Evolutionary conservation across 1,140 invertebrate species (phyloP), one percentile per base, ranked within the genome.

Genomic region (Leptopilina clavipes): DNA sequence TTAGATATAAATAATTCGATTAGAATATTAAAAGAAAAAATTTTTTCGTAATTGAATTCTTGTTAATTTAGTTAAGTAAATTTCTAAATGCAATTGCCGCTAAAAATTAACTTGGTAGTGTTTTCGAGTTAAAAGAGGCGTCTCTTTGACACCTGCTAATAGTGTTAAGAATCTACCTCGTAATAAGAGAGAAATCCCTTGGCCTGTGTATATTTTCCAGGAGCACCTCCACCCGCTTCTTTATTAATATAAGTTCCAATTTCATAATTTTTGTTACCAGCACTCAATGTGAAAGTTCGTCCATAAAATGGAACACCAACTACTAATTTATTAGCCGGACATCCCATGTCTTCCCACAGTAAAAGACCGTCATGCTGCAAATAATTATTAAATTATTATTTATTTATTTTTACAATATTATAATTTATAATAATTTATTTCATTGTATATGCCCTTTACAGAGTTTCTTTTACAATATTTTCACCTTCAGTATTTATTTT

Each of bases 281-380:
- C 91, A 72, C 93, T 94, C 14, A 98, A 88, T 1, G 95, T 97
- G 84, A 94, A 98, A 3, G 94, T 95, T 70, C 95, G 93, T 0
- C 96, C 96, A 83, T 97, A 97, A 86, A 96, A 96, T 0, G 96
- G 95, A 44, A 97, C 92, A 11, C 97, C 97, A 19, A 98, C 94
- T 0, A 98, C 93, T 17, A 98, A 90, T 88, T 98, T 98, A 82
- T 97, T 94, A 6, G 94, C 93, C 0, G 96, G 94, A 82, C 96
- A 96, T 8, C 97, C 97, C 89, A 94, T 94, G 79, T 96, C 93
- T 75, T 95, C 94, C 97, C 97, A 98, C 14, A 97, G 88, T 72
- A 93, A 91, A 10, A 97, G 90, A 73, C 96, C 96, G 84, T 97
- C 96, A 81, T 97, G 95, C 96, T 97, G 83, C 44, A 85, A 85